Base-by-base conservation (phyloP, 1,140 invertebrate species). In the Halictus rubicundus region DNA sequence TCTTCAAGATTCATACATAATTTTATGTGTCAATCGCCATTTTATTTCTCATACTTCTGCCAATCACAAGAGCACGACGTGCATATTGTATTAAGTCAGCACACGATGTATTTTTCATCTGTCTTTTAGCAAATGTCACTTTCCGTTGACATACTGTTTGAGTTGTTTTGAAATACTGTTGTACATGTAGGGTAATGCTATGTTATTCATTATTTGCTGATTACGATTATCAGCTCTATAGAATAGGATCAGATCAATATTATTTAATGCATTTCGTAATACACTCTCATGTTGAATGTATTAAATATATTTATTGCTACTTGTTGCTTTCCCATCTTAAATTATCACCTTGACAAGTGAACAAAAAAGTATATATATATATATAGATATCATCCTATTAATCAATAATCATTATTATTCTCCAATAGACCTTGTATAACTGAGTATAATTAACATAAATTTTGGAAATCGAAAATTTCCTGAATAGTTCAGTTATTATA, bases 81-180 rank as follows among this genome's bases (percentile, higher is more conserved):
- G 79, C 83, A 82, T 86, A 86, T 39, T 73, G 76, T 75, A 78
- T 61, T 65, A 65, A 66, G 76, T 65, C 52, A 76, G 49, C 75
- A 75, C 82, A 84, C 16, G 65, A 59, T 77, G 65, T 71, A 70
- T 73, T 32, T 79, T 80, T 80, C 78, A 60, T 68, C 68, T 85
- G 52, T 71, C 60, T 85, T 71, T 71, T 84, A 78, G 82, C 70
- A 79, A 70, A 84, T 85, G 63, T 79, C 78, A 85, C 52, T 71
- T 81, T 77, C 59, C 25, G 52, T 59, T 85, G 60, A 84, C 83
- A 84, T 60, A 80, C 46, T 74, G 49, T 66, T 79, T 74, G 66
- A 32, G 73, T 79, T 60, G 59, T 66, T 19, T 65, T 8, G 65
- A 52, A 60, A 79, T 73, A 60, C 66, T 59, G 27, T 63, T 49